Percentiles rank a stretch among this genome's conserved stretches.
Conservation (phyloP, 2,797 vertebrate genomes). For the Sarcophilus harrisii region DNA sequence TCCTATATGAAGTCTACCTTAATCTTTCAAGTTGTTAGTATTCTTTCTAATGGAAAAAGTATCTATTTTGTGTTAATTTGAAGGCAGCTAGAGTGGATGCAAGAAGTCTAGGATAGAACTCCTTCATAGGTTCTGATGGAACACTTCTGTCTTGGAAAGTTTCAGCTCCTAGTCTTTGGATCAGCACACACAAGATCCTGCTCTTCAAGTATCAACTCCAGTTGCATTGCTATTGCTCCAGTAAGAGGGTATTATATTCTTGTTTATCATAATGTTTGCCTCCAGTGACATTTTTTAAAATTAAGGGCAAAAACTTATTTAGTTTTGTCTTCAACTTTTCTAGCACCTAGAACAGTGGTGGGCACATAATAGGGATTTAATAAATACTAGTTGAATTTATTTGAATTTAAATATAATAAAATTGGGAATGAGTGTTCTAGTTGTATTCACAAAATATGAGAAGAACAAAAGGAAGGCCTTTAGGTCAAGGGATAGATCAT, state of each 20-base stretch:
- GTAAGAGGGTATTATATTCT: background rate
- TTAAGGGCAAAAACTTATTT: background rate
- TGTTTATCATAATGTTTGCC: background rate
- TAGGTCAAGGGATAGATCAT: background rate
- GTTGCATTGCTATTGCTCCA: background rate
- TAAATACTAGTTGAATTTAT: background rate
- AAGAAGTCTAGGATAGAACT: background rate
- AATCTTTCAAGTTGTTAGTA: background rate
- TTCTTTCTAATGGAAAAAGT: background rate
- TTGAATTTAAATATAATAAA: background rate
- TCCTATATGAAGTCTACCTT: background rate
- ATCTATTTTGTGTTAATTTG: background rate
- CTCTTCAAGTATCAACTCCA: background rate
- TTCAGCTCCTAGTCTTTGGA: background rate
- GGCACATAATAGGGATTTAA: background rate
- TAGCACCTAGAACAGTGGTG: background rate
- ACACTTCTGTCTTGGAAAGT: background rate
- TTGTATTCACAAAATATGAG: background rate
- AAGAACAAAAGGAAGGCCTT: background rate
- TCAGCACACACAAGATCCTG: background rate
- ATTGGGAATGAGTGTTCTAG: background rate
- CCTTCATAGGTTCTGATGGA: background rate
- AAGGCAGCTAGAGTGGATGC: background rate
- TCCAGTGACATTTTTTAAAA: background rate
- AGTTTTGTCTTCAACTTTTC: background rate